A percentile compares a stretch with the other conserved stretches of the same genome.
phyloP scores from a whole-genome alignment of 1,140 invertebrate species.

The Arion vulgaris region DNA sequence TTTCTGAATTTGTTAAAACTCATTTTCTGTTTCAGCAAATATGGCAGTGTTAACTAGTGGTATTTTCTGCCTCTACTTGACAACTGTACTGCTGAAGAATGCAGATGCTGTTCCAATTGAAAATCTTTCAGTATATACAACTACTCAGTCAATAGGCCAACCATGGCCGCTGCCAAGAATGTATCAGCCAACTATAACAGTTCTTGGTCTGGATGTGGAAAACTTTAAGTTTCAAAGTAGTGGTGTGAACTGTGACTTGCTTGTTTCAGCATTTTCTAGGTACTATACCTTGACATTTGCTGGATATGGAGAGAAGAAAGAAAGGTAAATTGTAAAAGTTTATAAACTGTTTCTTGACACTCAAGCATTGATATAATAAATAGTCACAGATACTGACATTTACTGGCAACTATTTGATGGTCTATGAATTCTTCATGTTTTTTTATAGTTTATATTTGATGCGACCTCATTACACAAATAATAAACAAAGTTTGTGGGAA shows the following conservation, averaged over 20 bases:
- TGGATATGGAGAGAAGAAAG: background rate
- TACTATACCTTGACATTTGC: slow-evolving; percentile 55
- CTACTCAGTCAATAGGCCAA: background rate
- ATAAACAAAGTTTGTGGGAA: too few species aligned
- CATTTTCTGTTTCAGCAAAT: slow-evolving; percentile 1
- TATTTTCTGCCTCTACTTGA: background rate
- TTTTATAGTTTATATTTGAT: too few species aligned
- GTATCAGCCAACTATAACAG: slow-evolving; percentile 39
- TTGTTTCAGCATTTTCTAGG: slow-evolving; percentile 50
- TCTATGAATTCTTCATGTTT: too few species aligned
- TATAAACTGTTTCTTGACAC: too few species aligned
- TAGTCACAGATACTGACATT: too few species aligned
- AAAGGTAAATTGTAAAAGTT: background rate
- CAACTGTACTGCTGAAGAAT: background rate
- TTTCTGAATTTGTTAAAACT: too few species aligned
- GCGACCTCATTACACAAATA: too few species aligned
- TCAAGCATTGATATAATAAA: too few species aligned
- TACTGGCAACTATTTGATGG: too few species aligned
- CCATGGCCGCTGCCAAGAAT: slow-evolving; percentile 66
- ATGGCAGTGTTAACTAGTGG: background rate
- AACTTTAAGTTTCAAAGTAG: slow-evolving; percentile 53
- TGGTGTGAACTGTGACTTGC: slow-evolving; percentile 45
- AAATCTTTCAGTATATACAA: background rate
- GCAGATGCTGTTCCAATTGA: slow-evolving; percentile 75
- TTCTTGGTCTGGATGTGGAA: slow-evolving; percentile 47